phyloP scores from a whole-genome alignment of 1,140 invertebrate genomes.

The Tenebrio molitor region DNA sequence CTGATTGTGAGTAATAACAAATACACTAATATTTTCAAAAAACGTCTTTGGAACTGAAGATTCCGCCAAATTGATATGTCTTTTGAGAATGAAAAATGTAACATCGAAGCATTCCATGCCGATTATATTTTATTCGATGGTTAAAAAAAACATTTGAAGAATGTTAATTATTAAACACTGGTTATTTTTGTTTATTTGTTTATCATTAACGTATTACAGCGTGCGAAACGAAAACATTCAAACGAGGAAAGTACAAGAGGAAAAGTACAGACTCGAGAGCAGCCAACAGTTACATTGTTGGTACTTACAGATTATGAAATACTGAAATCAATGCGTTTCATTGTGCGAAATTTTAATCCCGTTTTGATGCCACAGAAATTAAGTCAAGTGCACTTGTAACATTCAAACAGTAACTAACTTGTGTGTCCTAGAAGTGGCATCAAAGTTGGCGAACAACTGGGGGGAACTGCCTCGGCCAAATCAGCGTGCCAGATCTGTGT shows the following conservation, averaged over 20 bases:
- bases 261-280: neutral
- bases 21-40: too few relatives aligned
- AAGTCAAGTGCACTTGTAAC: conserved; percentile 41
- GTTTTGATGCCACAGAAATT: conserved; percentile 21
- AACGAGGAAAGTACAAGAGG: neutral
- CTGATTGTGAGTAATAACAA: too few relatives aligned
- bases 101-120: neutral
- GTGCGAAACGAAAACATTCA: too few relatives aligned
- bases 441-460: conserved; percentile 44
- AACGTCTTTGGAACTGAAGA: too few relatives aligned
- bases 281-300: neutral
- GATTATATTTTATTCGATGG: conserved; percentile 1
- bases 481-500: conserved; percentile 44
- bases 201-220: too few relatives aligned
- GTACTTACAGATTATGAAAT: conserved; percentile 16
- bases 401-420: conserved; percentile 43
- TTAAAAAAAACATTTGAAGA: conserved; percentile 21
- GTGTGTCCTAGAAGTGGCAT: conserved; percentile 48
- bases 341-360: neutral
- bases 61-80: too few relatives aligned
- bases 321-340: conserved; percentile 14
- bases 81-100: conserved; percentile 8
- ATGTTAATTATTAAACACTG: conserved; percentile 10
- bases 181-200: neutral
- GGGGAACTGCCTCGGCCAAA: conserved; percentile 41